Evolutionary conservation across 1,140 invertebrate species (phyloP).

Genomic region (Chlorops oryzae): DNA sequence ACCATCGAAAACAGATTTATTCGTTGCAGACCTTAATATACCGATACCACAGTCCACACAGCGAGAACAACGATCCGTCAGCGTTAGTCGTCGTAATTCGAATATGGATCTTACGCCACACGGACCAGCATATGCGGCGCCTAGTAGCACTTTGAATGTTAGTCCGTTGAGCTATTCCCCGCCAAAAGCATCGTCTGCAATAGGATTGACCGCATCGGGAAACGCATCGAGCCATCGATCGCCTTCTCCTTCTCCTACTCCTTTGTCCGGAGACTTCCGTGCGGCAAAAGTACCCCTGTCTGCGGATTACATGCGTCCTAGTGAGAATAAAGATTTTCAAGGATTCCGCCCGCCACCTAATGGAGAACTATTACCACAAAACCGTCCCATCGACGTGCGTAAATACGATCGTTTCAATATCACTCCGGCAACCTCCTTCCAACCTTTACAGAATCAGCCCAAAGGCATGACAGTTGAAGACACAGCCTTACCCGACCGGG

Average conservation of each 20-base stretch:
- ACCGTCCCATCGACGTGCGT: slow-evolving; percentile 39
- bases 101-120: slow-evolving; percentile 40
- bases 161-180: too few relatives aligned
- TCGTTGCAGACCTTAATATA: slow-evolving; percentile 43
- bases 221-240: too few relatives aligned
- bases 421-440: slow-evolving; percentile 27
- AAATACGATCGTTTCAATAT: slow-evolving; percentile 31
- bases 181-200: slow-evolving; percentile 29
- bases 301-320: slow-evolving; percentile 40
- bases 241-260: slow-evolving; percentile 29
- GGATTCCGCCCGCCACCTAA: neutral
- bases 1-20: slow-evolving; percentile 37
- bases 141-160: too few relatives aligned
- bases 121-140: too few relatives aligned
- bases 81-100: slow-evolving; percentile 36
- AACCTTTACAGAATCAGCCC: neutral
- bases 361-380: slow-evolving; percentile 30
- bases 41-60: slow-evolving; percentile 8
- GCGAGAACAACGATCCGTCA: slow-evolving; percentile 32
- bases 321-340: slow-evolving; percentile 22
- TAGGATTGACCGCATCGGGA: too few relatives aligned
- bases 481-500: too few relatives aligned
- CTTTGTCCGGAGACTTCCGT: slow-evolving; percentile 27
- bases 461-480: too few relatives aligned
- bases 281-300: slow-evolving; percentile 34